Base-by-base conservation (phyloP, 2,888 invertebrate genomes). In the Agrotis puta region DNA sequence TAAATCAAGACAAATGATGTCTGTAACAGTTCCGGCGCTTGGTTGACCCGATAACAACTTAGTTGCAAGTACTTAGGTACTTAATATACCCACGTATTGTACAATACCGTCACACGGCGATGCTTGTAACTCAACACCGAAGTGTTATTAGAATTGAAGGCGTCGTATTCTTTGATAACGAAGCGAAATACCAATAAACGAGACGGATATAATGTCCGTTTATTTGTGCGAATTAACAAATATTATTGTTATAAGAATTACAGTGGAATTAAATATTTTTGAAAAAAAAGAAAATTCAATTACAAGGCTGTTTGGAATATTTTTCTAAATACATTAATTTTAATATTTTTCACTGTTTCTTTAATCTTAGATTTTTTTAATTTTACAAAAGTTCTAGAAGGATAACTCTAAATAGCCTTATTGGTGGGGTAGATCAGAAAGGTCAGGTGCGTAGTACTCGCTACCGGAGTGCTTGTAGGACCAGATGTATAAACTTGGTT, bases 161-260 rank as follows among this genome's bases (percentile, higher is more conserved):
- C 81, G 73, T 88, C 84, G 57, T 76, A 70, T 87, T 88, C 87
- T 72, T 82, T 86, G 84, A 86, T 84, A 80, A 64, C 77, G 77
- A 74, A 68, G 77, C 79, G 66, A 76, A 79, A 79, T 79, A 79
- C 74, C 66, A 74, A 75, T 74, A 71, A 70, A 18, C 74, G 50
- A 76, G 64, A 76, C 80, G 71, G 64, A 74, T 71, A 73, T 80
- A 51, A 69, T 74, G 62, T 73, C 66, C 57, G 54, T 74, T 69
- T 77, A 70, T 72, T 79, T 68, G 48, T 57, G 48, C 14, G 45
- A 51, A 53, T 57, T 39, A 22, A 67, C 43, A 74, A 74, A 74
- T 54, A 54, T 73, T 65, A 51, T 59, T 61, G 24, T 53, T 50
- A 39, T 33, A 39, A 53, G 13, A 14, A 53, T 50, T 47, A 27